Evolutionary conservation across 2,888 invertebrate species (phyloP).

Genomic region (Tiliacea citrago): DNA sequence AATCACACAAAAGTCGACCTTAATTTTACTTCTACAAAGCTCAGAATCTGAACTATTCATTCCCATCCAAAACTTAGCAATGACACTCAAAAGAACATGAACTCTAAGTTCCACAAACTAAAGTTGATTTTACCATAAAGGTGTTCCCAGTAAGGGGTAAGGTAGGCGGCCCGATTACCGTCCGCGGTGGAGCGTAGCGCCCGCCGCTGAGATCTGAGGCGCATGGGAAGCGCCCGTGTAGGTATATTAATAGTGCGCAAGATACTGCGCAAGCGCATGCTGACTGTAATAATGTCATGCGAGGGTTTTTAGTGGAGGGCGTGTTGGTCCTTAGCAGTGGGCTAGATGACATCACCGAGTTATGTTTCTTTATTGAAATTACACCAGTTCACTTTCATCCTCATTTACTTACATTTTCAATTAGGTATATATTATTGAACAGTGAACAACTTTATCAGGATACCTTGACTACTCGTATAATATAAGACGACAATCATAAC

Average conservation of each 20-base stretch:
- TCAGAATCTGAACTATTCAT: conserved; percentile 46
- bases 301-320: conserved; percentile 26
- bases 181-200: conserved; percentile 85
- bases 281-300: conserved; percentile 29
- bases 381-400: not conserved
- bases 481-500: too few species aligned
- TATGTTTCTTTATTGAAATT: not conserved
- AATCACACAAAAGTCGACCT: conserved; percentile 47
- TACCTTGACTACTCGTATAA: not conserved
- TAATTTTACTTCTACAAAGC: conserved; percentile 32
- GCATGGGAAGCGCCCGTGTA: conserved; percentile 71
- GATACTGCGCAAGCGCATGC: conserved; percentile 49
- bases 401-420: not conserved
- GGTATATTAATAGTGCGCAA: conserved; percentile 73
- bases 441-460: not conserved
- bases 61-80: conserved; percentile 30
- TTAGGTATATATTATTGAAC: not conserved
- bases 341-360: not conserved
- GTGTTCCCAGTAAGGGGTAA: conserved; percentile 64
- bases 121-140: conserved; percentile 34
- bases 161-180: conserved; percentile 85
- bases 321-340: conserved; percentile 21
- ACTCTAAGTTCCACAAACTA: conserved; percentile 37
- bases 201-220: conserved; percentile 88
- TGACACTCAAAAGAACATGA: conserved; percentile 14